These are phyloP conservation scores for Oegoconia quadripuncta DNA, from an alignment of 2,888 invertebrate species.

Conservation along the genomic window DNA sequence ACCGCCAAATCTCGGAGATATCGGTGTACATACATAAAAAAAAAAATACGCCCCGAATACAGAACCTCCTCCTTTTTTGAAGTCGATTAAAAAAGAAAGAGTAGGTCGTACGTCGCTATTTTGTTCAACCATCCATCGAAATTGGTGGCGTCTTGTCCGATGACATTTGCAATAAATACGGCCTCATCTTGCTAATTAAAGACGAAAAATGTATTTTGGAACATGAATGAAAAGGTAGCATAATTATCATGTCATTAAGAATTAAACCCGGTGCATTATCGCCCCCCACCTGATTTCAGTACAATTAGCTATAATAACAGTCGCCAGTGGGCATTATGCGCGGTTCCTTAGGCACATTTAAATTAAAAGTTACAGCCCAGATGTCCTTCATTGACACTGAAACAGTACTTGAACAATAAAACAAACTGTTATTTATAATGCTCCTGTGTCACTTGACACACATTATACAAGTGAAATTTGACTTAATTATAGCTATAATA, in stretches of 20 bases:
- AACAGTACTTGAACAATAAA: slow-evolving; percentile 61
- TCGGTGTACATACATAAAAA: too few relatives aligned
- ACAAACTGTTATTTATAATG: slow-evolving; percentile 39
- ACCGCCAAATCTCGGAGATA: too few relatives aligned
- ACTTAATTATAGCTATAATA: not conserved
- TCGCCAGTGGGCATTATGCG: slow-evolving; percentile 33
- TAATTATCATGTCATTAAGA: slow-evolving; percentile 3
- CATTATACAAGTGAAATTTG: slow-evolving; percentile 43
- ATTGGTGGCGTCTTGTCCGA: too few relatives aligned
- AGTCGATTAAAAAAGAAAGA: too few relatives aligned
- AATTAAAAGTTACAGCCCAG: slow-evolving; percentile 52
- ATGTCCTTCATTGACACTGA: slow-evolving; percentile 53
- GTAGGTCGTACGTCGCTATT: too few relatives aligned
- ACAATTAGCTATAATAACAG: slow-evolving; percentile 22
- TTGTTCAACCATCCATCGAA: too few relatives aligned
- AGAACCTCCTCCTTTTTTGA: too few relatives aligned
- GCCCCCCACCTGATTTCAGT: slow-evolving; percentile 13
- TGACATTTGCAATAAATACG: too few relatives aligned
- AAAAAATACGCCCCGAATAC: too few relatives aligned
- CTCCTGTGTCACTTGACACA: slow-evolving; percentile 66
- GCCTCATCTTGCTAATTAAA: too few relatives aligned
- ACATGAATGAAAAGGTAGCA: not conserved
- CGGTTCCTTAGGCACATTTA: slow-evolving; percentile 50
- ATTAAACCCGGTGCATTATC: not conserved
- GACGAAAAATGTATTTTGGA: not conserved